Evolutionary conservation across 2,888 invertebrate species (phyloP), one percentile per base, ranked within the genome.

Genomic region (Mythimna lalbum): DNA sequence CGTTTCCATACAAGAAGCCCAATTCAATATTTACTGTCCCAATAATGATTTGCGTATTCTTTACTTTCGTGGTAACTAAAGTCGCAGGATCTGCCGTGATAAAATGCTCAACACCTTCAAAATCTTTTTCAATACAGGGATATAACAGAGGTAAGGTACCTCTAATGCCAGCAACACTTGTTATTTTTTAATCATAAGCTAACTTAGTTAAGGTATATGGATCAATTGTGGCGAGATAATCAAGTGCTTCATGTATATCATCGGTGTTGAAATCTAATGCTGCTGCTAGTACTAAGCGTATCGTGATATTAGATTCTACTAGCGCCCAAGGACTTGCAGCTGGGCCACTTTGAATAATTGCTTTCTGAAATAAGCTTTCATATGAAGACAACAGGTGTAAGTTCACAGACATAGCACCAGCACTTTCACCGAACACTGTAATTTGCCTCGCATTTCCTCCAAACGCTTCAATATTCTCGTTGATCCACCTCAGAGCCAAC

Each of bases 401-500:
- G 27, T 77, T 76, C 0, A 82, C 67, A 2, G 89, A 84, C 19
- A 73, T 70, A 1, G 78, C 86, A 23, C 90, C 90, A 31, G 90
- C 85, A 64, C 89, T 88, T 36, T 88, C 82, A 0, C 90, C 90
- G 39, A 87, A 85, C 4, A 87, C 27, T 0, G 90, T 89, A 1
- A 81, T 71, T 69, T 81, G 78, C 4, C 69, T 74, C 0, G 76
- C 36, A 67, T 90, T 78, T 2, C 90, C 90, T 14, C 90, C 89
- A 49, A 90, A 90, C n/a, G 78, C 63, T 19, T 64, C 82, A 17
- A 90, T 90, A 71, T 91, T 90, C 1, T 85, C 80, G 19, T 87
- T 86, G 4, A 90, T 77, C 90, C 91, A 91, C 19, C 82, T 77
- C 17, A 91, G 36, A 17, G 89, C 90, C 31, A 87, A 39, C 0